These are phyloP conservation scores for Drosophila repletoides DNA, from an alignment of 1,140 invertebrate species.

Conservation along the genomic window DNA sequence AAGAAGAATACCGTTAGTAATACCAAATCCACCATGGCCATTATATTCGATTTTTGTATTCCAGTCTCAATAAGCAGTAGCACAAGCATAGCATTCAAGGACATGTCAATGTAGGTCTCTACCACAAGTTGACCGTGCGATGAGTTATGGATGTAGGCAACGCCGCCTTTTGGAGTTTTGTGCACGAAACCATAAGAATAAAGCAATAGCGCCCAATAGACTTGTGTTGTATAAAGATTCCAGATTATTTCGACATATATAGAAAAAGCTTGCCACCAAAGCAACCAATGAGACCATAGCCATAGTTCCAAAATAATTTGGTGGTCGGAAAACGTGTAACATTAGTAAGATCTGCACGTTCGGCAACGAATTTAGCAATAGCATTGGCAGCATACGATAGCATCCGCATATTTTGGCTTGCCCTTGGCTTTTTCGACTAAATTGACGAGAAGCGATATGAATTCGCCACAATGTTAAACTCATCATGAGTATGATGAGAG, in stretches of 20 bases:
- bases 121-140: constrained; percentile 98
- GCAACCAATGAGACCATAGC: constrained; percentile 93
- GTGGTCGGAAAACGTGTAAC: constrained; percentile 97
- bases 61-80: constrained; percentile 97
- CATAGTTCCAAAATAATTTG: constrained; percentile 98
- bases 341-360: constrained; percentile 97
- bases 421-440: constrained; percentile 97
- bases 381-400: constrained; percentile 98
- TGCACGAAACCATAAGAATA: constrained; percentile 98
- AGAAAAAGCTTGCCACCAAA: constrained; percentile 95
- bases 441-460: constrained; percentile 96
- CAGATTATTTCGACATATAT: constrained; percentile 97
- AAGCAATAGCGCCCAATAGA: constrained; percentile 94
- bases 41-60: constrained; percentile 88
- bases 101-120: constrained; percentile 98
- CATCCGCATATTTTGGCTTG: constrained; percentile 96
- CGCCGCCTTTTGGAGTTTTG: constrained; percentile 90
- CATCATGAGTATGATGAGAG: constrained; percentile 97
- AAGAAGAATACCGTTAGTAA: constrained; percentile 98
- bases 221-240: constrained; percentile 99
- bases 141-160: constrained; percentile 93
- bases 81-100: constrained; percentile 96
- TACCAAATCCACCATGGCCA: constrained; percentile 94
- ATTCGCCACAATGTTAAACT: constrained; percentile 97
- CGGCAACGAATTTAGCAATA: constrained; percentile 97